Conservation (phyloP, 2,888 invertebrate species). For the Lasioglossum oenotherae region DNA sequence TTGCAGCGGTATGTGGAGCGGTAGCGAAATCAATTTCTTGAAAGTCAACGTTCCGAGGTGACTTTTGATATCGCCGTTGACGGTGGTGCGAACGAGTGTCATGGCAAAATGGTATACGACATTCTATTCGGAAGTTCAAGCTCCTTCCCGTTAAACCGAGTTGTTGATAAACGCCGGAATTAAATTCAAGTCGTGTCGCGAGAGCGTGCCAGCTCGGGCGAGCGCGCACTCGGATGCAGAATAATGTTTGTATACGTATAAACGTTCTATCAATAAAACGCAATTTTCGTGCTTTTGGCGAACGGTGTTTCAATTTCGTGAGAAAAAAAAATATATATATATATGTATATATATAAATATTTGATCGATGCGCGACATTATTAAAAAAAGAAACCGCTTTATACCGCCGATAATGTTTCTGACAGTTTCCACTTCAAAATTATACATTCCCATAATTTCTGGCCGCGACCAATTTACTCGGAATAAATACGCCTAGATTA, state of each 20-base stretch:
- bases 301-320: constrained; percentile 48
- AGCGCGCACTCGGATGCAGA: not conserved
- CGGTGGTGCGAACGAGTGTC: constrained; percentile 5
- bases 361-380: constrained; percentile 26
- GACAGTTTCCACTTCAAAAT: not conserved
- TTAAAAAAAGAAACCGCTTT: constrained; percentile 33
- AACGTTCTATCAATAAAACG: constrained; percentile 65
- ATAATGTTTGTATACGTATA: constrained; percentile 29
- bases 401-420: constrained; percentile 4
- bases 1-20: not conserved
- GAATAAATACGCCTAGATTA: not conserved
- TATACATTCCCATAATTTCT: constrained; percentile 4
- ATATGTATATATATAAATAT: not conserved
- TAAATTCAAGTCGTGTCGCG: constrained; percentile 50
- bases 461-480: not conserved
- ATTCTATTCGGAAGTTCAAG: constrained; percentile 38
- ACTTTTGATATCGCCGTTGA: not conserved
- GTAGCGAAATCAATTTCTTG: not conserved
- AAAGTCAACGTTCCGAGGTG: not conserved
- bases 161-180: constrained; percentile 41
- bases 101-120: constrained; percentile 18
- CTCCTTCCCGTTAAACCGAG: constrained; percentile 22
- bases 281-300: constrained; percentile 64
- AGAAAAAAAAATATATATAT: not conserved
- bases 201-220: not conserved